Evolutionary conservation across 2,888 invertebrate species (phyloP).

Genomic region (Suillia variegata): DNA sequence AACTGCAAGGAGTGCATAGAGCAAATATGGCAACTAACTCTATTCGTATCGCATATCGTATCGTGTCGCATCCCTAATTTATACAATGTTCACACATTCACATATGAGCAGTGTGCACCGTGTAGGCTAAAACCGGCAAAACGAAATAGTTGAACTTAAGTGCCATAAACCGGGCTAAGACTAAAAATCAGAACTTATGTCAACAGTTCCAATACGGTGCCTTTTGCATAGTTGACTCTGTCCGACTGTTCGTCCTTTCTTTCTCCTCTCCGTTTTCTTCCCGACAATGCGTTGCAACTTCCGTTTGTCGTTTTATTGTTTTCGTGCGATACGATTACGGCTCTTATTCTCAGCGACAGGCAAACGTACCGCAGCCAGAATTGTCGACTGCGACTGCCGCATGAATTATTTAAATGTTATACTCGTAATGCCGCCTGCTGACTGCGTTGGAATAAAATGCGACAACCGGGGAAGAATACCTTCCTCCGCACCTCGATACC

Average conservation of each 20-base stretch:
- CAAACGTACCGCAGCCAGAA: neutral
- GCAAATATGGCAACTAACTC: no score
- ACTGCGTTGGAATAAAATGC: no score
- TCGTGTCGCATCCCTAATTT: no score
- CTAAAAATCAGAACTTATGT: neutral
- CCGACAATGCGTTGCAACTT: neutral
- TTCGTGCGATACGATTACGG: neutral
- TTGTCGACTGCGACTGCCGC: neutral
- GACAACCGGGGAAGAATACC: no score
- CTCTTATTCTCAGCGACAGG: neutral
- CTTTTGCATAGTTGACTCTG: no score
- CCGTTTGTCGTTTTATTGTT: neutral
- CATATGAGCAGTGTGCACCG: neutral
- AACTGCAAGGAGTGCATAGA: no score
- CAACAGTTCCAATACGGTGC: no score
- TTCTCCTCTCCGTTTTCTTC: neutral
- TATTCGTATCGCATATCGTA: no score
- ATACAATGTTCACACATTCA: neutral
- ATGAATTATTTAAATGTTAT: slow-evolving; percentile 5
- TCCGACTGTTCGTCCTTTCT: neutral
- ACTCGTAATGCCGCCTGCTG: no score
- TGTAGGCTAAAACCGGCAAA: neutral
- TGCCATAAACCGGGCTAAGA: neutral
- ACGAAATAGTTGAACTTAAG: neutral
- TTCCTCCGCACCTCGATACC: neutral